Evolutionary conservation across 2,113 vertebrate species (phyloP).

Genomic region (Paralichthys olivaceus): DNA sequence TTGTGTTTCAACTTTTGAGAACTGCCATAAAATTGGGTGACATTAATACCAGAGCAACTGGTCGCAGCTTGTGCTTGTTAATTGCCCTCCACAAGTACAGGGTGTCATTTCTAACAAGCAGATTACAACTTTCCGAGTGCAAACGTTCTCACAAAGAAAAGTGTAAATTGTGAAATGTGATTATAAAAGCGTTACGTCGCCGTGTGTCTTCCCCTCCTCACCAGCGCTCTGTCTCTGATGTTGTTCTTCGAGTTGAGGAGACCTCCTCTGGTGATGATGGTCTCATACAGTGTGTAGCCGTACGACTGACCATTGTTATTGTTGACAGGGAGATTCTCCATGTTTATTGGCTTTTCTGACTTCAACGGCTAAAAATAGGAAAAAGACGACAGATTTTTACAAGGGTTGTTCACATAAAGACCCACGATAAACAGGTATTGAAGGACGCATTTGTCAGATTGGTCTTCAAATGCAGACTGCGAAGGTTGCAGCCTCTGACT

Average conservation of each 20-base stretch:
- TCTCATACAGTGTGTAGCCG: slow-evolving; percentile 89
- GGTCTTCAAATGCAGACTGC: too few species aligned
- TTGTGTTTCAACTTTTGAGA: neutral
- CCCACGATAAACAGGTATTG: too few species aligned
- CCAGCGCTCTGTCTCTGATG: slow-evolving; percentile 89
- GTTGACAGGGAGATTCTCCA: slow-evolving; percentile 89
- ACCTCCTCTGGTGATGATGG: slow-evolving; percentile 82
- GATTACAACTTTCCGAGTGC: neutral
- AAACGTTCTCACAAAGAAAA: slow-evolving; percentile 16
- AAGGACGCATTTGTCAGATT: too few species aligned
- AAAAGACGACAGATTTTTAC: neutral
- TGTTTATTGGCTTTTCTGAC: slow-evolving; percentile 86
- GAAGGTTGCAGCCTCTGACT: too few species aligned
- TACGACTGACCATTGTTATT: slow-evolving; percentile 87
- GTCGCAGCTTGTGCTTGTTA: slow-evolving; percentile 31
- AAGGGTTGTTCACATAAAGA: neutral
- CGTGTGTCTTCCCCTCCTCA: slow-evolving; percentile 54
- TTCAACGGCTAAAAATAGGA: slow-evolving; percentile 78
- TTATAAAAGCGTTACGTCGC: neutral
- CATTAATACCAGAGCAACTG: slow-evolving; percentile 1
- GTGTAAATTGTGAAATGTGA: slow-evolving; percentile 6
- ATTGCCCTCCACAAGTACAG: slow-evolving; percentile 28
- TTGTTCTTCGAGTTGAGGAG: slow-evolving; percentile 80
- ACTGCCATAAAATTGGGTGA: neutral
- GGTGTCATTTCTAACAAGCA: slow-evolving; percentile 39